Evolutionary conservation across 2,113 vertebrate genomes (phyloP), one percentile per base, ranked within the genome.

Genomic region (Verasper variegatus): DNA sequence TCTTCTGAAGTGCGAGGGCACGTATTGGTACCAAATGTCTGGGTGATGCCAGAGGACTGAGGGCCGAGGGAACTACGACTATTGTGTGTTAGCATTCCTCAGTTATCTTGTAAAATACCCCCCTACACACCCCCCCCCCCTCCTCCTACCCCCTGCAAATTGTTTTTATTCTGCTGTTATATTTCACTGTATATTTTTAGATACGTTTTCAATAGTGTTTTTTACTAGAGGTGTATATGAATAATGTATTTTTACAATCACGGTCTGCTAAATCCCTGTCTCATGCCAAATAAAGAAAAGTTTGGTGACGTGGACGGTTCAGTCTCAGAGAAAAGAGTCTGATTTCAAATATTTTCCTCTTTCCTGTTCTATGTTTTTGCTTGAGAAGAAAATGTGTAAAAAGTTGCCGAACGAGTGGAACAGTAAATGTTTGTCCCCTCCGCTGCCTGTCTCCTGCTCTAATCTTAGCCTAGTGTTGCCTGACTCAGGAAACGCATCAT

Each of bases 1-100:
- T 99, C 87, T 96, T 99, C 88, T 99, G 93, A 97, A 74, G 24
- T 20, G 68, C 11, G 55, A 81, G 5, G 5, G 58, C 71, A 57
- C 85, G 82, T 68, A 13, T 83, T 62, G 82, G 80, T 82, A 89
- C 78, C 82, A 78, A 86, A 88, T 80, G 79, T 83, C 68, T 87
- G 86, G 75, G 37, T 66, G 74, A 26, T 14, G 71, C 78, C 78
- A 73, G 79, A 82, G 83, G 88, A 93, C 88, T 88, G 81, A 87
- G 81, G 55, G 68, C 84, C 85, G 78, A 90, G 88, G 86, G 84
- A 83, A 83, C 45, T 49, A 49, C 2, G 45, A 54, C 78, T 69
- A 68, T 85, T 80, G 71, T 81, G 76, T 78, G 82, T 87, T 88
- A 83, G 83, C 77, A 73, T 90, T 89, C 78, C 86, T 90, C 85